Evolutionary conservation across 2,113 vertebrate genomes (phyloP).

Genomic region (Cyanoderma ruficeps): DNA sequence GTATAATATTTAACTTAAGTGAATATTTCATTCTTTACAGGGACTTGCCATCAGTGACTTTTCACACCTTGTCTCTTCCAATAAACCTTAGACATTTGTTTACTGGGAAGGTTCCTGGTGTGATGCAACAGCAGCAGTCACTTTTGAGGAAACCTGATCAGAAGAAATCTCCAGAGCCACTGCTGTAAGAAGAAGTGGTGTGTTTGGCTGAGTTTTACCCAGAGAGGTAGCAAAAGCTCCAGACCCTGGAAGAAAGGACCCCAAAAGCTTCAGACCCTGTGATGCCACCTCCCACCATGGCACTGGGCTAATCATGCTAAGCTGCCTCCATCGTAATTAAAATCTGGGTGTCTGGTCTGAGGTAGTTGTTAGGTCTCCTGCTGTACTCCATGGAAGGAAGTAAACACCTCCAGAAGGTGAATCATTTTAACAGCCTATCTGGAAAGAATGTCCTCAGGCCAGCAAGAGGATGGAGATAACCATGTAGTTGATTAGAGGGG

Average conservation of each 20-base stretch:
- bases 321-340: background rate
- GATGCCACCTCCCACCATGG: background rate
- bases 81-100: background rate
- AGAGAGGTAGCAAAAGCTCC: background rate
- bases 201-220: background rate
- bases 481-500: background rate
- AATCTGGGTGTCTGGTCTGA: background rate
- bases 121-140: background rate
- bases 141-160: background rate
- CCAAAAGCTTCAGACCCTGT: background rate
- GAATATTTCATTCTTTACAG: background rate
- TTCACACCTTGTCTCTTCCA: background rate
- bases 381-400: background rate
- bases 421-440: constrained; percentile 15
- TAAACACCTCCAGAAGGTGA: constrained; percentile 16
- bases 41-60: background rate
- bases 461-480: background rate
- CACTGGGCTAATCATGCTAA: background rate
- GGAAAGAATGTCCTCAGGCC: background rate
- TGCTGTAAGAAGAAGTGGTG: background rate
- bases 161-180: background rate
- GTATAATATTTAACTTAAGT: background rate
- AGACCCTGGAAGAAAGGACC: background rate
- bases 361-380: background rate
- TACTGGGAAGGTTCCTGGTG: background rate